phyloP scores from a whole-genome alignment of 1,140 invertebrate genomes.

The Atta cephalotes region DNA sequence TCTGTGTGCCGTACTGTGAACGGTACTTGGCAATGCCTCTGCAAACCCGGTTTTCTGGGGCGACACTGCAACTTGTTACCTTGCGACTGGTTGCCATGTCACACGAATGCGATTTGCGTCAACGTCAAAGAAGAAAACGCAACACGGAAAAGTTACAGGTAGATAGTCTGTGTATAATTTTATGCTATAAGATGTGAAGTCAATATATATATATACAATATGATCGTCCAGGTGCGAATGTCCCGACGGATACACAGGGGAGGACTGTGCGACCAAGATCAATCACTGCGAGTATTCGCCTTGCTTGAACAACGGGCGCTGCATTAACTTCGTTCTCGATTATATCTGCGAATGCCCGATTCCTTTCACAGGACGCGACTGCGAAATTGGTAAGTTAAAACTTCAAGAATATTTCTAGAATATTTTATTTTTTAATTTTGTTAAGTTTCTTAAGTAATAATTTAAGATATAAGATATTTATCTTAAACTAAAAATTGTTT shows the following conservation, averaged over 20 bases:
- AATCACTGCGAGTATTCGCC: slow-evolving; percentile 87
- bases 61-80: slow-evolving; percentile 86
- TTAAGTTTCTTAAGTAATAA: not conserved
- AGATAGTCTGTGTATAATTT: not conserved
- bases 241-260: slow-evolving; percentile 86
- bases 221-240: slow-evolving; percentile 85
- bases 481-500: slow-evolving; percentile 20
- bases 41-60: slow-evolving; percentile 87
- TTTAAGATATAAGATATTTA: not conserved
- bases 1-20: slow-evolving; percentile 86
- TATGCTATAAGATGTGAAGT: not conserved
- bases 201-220: not conserved
- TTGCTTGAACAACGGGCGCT: slow-evolving; percentile 87
- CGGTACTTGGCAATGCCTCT: slow-evolving; percentile 88
- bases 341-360: slow-evolving; percentile 83
- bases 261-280: slow-evolving; percentile 82
- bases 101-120: slow-evolving; percentile 85
- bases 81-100: slow-evolving; percentile 88
- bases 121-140: slow-evolving; percentile 82
- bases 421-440: not conserved
- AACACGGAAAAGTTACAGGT: slow-evolving; percentile 83
- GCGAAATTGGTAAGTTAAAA: slow-evolving; percentile 81
- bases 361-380: slow-evolving; percentile 82
- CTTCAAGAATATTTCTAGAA: not conserved
- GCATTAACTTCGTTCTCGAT: slow-evolving; percentile 81